Conservation (phyloP, 2,888 invertebrate species). For the Oscheius myriophilus region DNA sequence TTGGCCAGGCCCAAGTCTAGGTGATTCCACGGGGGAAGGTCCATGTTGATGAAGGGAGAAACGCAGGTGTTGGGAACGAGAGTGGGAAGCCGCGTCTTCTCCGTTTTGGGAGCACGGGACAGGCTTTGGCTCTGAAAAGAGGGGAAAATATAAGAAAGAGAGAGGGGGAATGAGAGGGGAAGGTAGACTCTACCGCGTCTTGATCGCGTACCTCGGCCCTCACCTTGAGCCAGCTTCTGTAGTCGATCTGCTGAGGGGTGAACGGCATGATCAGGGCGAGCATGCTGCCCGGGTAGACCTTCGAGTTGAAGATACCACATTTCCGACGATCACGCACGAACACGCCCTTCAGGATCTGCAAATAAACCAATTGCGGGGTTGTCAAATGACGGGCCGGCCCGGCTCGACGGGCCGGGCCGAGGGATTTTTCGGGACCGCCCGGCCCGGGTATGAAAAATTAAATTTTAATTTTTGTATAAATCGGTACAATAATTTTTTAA, state of each 20-base stretch:
- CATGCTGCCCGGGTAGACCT: conserved; percentile 41
- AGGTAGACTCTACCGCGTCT: conserved; percentile 12
- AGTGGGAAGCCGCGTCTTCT: conserved; percentile 9
- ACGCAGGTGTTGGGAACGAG: conserved; percentile 28
- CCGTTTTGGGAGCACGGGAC: conserved; percentile 1
- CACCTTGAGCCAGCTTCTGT: conserved; percentile 51
- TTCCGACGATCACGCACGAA: conserved; percentile 21
- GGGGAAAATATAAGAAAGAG: background rate
- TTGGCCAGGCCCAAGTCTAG: background rate
- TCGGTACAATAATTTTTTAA: too few relatives aligned
- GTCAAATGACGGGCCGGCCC: too few relatives aligned
- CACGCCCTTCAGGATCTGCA: conserved; percentile 30
- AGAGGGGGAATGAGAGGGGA: conserved; percentile 16
- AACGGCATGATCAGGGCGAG: conserved; percentile 48
- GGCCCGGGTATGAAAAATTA: too few relatives aligned
- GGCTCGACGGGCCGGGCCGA: too few relatives aligned
- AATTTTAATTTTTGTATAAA: too few relatives aligned
- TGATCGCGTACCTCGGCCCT: conserved; percentile 27
- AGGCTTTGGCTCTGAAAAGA: conserved; percentile 15
- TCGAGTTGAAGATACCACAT: conserved; percentile 9
- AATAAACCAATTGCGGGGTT: background rate
- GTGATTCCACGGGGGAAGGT: conserved; percentile 9
- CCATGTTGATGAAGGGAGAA: conserved; percentile 27
- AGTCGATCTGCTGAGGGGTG: conserved; percentile 42
- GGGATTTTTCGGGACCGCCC: too few relatives aligned